Percentiles rank a stretch among this genome's conserved stretches.
Evolutionary conservation across 1,140 invertebrate genomes (phyloP).

Genomic region (Batillaria attramentaria): DNA sequence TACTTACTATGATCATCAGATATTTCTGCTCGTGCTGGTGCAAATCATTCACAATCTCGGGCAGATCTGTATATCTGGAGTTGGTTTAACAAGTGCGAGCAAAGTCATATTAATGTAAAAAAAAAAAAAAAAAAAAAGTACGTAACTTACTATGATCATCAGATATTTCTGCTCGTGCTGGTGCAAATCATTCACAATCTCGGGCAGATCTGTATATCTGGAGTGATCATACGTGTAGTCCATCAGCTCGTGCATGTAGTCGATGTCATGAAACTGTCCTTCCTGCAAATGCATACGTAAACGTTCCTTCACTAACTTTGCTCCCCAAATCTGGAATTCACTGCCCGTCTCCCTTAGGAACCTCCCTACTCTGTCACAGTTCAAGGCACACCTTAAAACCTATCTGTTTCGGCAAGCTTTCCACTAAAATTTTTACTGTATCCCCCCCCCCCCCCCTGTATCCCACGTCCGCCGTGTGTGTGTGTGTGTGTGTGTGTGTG

Average conservation of each 20-base stretch:
- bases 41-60: slow-evolving; percentile 59
- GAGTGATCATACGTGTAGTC: slow-evolving; percentile 65
- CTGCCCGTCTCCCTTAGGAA: too few relatives aligned
- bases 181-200: slow-evolving; percentile 63
- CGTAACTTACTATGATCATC: slow-evolving; percentile 61
- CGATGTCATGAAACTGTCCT: slow-evolving; percentile 69
- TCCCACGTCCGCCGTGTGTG: too few relatives aligned
- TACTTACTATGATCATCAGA: slow-evolving; percentile 65
- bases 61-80: slow-evolving; percentile 51
- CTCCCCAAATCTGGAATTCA: too few relatives aligned
- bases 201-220: slow-evolving; percentile 53
- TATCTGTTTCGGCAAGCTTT: too few relatives aligned
- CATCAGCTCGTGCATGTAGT: slow-evolving; percentile 62
- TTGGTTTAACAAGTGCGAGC: too few relatives aligned
- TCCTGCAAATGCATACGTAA: slow-evolving; percentile 54
- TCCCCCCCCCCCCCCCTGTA: too few relatives aligned
- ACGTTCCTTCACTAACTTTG: too few relatives aligned
- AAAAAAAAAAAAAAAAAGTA: background rate
- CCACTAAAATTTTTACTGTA: too few relatives aligned
- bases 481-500: too few relatives aligned
- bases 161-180: slow-evolving; percentile 60
- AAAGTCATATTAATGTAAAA: background rate
- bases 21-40: slow-evolving; percentile 62
- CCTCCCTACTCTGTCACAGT: too few relatives aligned
- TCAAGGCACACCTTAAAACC: too few relatives aligned